phyloP scores from a whole-genome alignment of 2,888 invertebrate genomes.

The Heliconius erato region DNA sequence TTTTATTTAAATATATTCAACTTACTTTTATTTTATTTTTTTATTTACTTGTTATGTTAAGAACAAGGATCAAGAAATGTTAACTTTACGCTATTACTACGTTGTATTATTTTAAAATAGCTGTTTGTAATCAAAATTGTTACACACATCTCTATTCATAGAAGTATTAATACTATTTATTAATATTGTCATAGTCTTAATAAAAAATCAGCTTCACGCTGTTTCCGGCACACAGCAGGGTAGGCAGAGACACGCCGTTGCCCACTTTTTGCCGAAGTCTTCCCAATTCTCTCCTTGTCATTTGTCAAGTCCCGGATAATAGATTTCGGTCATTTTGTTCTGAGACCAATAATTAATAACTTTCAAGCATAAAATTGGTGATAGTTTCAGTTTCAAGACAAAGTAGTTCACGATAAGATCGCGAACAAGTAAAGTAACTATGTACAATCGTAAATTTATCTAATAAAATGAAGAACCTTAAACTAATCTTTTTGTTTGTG shows the following conservation, averaged over 20 bases:
- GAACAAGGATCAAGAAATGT: neutral
- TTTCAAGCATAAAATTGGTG: neutral
- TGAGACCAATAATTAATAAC: neutral
- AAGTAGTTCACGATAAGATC: neutral
- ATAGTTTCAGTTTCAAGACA: constrained; percentile 1
- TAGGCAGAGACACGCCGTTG: no score
- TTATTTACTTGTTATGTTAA: neutral
- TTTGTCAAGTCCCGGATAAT: neutral
- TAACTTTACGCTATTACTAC: neutral
- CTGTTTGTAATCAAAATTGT: no score
- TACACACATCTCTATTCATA: neutral
- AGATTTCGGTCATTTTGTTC: neutral
- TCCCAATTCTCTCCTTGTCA: neutral
- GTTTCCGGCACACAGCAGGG: no score
- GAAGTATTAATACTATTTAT: neutral
- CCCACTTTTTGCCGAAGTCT: no score
- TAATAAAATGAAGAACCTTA: constrained; percentile 15
- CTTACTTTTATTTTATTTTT: neutral
- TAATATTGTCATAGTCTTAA: neutral
- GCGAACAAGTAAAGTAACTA: neutral
- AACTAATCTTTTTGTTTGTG: constrained; percentile 41
- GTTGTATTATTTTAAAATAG: neutral
- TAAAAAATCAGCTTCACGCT: no score
- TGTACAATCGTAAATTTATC: constrained; percentile 3
- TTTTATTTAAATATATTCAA: neutral